Conservation (phyloP, 2,797 vertebrate genomes). For the Macroramphosus scolopax region DNA sequence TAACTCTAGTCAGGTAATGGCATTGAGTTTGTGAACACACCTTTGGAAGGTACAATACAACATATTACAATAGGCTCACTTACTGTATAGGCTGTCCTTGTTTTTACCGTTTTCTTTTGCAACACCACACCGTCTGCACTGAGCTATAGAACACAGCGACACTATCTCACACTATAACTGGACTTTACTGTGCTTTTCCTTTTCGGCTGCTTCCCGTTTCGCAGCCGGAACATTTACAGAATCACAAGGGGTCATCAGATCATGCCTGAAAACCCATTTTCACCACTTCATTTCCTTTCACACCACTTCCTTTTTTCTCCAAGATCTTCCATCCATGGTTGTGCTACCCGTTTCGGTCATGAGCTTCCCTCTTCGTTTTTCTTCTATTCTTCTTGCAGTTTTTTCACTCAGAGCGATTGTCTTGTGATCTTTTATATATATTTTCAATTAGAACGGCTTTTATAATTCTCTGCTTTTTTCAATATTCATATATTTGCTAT, state of each 20-base stretch:
- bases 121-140: constrained; percentile 67
- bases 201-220: constrained; percentile 39
- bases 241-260: constrained; percentile 55
- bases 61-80: constrained; percentile 72
- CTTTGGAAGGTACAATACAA: constrained; percentile 73
- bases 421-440: constrained; percentile 82
- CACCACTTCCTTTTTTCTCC: constrained; percentile 35
- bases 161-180: constrained; percentile 66
- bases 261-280: constrained; percentile 47
- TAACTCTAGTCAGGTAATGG: constrained; percentile 50
- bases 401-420: constrained; percentile 81
- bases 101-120: constrained; percentile 62
- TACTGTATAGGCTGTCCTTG: constrained; percentile 59
- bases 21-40: constrained; percentile 67
- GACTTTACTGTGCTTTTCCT: constrained; percentile 68
- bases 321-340: constrained; percentile 49
- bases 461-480: constrained; percentile 80
- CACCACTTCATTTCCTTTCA: constrained; percentile 41
- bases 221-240: constrained; percentile 55
- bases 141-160: constrained; percentile 67
- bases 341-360: constrained; percentile 68
- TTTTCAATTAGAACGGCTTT: constrained; percentile 80
- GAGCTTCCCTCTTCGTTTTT: constrained; percentile 42
- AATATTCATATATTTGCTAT: constrained; percentile 84
- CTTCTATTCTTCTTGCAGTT: constrained; percentile 56